phyloP scores from a whole-genome alignment of 2,113 vertebrate genomes.

The Embiotoca jacksoni region DNA sequence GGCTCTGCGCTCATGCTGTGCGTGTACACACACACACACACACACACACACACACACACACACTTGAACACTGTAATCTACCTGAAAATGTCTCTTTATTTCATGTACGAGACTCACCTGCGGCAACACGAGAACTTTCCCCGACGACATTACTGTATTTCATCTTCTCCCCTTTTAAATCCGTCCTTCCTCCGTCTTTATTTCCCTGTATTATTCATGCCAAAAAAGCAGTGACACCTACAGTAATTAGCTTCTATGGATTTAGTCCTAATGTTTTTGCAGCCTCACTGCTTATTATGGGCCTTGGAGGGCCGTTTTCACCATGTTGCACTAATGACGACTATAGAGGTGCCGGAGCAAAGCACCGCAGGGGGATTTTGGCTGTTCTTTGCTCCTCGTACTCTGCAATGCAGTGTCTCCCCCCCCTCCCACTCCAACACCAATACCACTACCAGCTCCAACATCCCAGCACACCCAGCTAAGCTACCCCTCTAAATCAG shows the following conservation, averaged over 20 bases:
- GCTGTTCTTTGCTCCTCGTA: slow-evolving; percentile 28
- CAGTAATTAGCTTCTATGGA: slow-evolving; percentile 58
- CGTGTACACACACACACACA: slow-evolving; percentile 1
- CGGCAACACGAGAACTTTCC: background rate
- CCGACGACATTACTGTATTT: slow-evolving; percentile 7
- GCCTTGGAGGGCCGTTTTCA: slow-evolving; percentile 62
- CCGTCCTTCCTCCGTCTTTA: background rate
- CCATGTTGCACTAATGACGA: slow-evolving; percentile 51
- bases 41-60: background rate
- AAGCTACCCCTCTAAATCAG: slow-evolving; percentile 70
- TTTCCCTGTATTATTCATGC: slow-evolving; percentile 27
- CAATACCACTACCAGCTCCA: slow-evolving; percentile 6
- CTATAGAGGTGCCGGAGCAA: slow-evolving; percentile 46
- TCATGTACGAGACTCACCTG: background rate
- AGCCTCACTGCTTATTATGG: slow-evolving; percentile 60
- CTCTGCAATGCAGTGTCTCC: slow-evolving; percentile 70
- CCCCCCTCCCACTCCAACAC: background rate
- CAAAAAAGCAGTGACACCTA: slow-evolving; percentile 28
- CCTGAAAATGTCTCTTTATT: background rate
- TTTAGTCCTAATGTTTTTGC: slow-evolving; percentile 56
- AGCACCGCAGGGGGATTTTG: slow-evolving; percentile 37
- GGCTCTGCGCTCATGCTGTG: background rate
- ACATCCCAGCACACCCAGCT: slow-evolving; percentile 50
- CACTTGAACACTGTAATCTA: background rate
- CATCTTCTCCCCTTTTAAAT: slow-evolving; percentile 1